Conservation (phyloP, 2,113 vertebrate species). For the Paraplagusia blochii region DNA sequence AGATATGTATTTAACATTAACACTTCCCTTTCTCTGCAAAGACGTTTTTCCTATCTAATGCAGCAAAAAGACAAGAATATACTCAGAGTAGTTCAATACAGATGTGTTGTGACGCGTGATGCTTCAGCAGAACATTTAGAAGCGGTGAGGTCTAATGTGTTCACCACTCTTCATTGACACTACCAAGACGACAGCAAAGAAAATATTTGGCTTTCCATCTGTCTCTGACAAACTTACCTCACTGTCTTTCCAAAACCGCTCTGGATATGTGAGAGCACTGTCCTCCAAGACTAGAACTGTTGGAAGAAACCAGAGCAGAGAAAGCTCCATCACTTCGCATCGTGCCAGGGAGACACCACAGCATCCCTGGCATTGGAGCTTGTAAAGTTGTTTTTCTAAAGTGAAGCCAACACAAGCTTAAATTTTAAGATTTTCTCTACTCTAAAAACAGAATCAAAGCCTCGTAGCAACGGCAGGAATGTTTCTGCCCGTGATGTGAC, state of each 20-base stretch:
- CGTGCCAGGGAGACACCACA: conserved; percentile 46
- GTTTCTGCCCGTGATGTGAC: conserved; percentile 5
- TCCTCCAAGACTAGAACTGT: conserved; percentile 35
- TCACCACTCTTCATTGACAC: neutral
- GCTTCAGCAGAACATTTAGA: conserved; percentile 4
- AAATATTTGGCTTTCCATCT: conserved; percentile 48
- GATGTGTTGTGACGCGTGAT: neutral
- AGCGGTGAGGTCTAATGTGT: neutral
- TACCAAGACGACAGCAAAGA: conserved; percentile 35
- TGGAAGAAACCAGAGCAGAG: conserved; percentile 38
- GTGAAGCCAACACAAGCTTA: conserved; percentile 8
- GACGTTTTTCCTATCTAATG: too few relatives aligned
- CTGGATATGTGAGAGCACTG: conserved; percentile 31
- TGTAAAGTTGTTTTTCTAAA: conserved; percentile 26
- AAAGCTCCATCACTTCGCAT: conserved; percentile 9
- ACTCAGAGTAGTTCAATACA: neutral
- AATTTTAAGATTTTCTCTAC: conserved; percentile 11
- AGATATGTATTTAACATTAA: neutral
- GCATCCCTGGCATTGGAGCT: conserved; percentile 13
- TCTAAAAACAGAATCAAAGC: conserved; percentile 6
- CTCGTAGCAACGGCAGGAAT: neutral
- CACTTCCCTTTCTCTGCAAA: too few relatives aligned
- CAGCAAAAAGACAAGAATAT: too few relatives aligned
- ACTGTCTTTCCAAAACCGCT: conserved; percentile 48
- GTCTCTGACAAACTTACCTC: conserved; percentile 34